Evolutionary conservation across 2,113 vertebrate species (phyloP).

Genomic region (Mungos mungo): DNA sequence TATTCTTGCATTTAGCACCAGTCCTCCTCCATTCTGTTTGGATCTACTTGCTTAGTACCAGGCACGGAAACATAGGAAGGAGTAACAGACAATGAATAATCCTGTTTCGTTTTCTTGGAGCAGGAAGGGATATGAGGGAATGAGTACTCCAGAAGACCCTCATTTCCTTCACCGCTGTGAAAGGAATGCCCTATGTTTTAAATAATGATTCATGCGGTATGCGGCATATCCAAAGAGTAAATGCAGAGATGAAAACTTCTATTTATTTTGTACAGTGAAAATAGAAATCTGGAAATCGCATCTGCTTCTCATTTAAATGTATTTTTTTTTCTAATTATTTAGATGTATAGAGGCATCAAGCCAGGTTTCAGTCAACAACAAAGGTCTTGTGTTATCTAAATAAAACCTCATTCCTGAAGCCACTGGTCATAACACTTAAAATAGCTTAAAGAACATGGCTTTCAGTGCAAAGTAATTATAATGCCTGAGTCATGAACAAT

Average conservation of each 20-base stretch:
- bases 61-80: constrained; percentile 23
- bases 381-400: constrained; percentile 83
- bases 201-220: constrained; percentile 71
- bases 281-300: constrained; percentile 77
- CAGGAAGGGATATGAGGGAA: constrained; percentile 70
- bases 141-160: constrained; percentile 20
- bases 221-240: constrained; percentile 52
- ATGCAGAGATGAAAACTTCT: constrained; percentile 77
- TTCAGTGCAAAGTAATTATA: constrained; percentile 69
- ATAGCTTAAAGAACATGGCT: constrained; percentile 67
- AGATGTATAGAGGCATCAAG: constrained; percentile 80
- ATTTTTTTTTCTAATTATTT: constrained; percentile 83
- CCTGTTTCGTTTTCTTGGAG: constrained; percentile 68
- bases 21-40: constrained; percentile 32
- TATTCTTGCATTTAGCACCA: constrained; percentile 49
- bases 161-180: constrained; percentile 76
- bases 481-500: constrained; percentile 30
- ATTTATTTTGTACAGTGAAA: constrained; percentile 79
- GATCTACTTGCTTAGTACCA: constrained; percentile 59
- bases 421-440: constrained; percentile 76
- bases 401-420: constrained; percentile 75
- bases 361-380: constrained; percentile 83
- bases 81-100: constrained; percentile 59
- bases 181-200: constrained; percentile 67
- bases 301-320: constrained; percentile 83